A percentile compares a stretch with the other conserved stretches of the same genome.
Evolutionary conservation across 23 tunicate genomes (phyloP).

Genomic region (Trididemnum miniatum): DNA sequence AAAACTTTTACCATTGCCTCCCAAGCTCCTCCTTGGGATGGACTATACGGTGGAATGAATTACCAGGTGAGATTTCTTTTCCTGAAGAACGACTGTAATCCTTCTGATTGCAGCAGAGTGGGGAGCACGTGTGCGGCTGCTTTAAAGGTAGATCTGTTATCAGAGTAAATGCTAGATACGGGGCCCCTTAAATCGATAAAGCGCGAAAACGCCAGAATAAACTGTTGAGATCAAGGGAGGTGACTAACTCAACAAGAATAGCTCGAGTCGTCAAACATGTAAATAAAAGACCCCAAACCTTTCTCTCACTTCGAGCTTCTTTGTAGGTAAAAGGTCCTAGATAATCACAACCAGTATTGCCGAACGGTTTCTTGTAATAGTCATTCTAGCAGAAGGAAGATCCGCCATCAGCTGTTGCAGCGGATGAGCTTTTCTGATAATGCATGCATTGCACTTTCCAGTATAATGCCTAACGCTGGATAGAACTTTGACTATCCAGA

Average conservation of each 20-base stretch:
- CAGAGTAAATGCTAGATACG: neutral
- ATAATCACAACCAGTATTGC: neutral
- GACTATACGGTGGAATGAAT: neutral
- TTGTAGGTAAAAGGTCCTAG: neutral
- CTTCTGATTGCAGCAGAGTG: neutral
- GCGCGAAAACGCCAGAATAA: neutral
- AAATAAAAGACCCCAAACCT: constrained; percentile 16
- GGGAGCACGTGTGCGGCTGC: neutral
- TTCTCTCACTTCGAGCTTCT: constrained; percentile 1
- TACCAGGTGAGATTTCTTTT: neutral
- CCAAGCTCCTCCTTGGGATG: constrained; percentile 20
- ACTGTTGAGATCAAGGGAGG: neutral
- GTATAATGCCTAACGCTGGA: neutral
- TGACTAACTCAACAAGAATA: constrained; percentile 5
- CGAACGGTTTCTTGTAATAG: constrained; percentile 13
- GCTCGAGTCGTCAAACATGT: constrained; percentile 5
- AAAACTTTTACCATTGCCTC: neutral
- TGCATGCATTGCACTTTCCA: neutral
- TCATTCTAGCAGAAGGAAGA: neutral
- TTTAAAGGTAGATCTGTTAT: neutral
- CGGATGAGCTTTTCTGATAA: neutral
- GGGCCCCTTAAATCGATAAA: neutral
- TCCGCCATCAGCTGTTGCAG: constrained; percentile 10
- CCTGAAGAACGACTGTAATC: neutral
- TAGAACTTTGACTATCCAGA: neutral